phyloP scores from a whole-genome alignment of 1,140 invertebrate species.

The Euschistus heros region DNA sequence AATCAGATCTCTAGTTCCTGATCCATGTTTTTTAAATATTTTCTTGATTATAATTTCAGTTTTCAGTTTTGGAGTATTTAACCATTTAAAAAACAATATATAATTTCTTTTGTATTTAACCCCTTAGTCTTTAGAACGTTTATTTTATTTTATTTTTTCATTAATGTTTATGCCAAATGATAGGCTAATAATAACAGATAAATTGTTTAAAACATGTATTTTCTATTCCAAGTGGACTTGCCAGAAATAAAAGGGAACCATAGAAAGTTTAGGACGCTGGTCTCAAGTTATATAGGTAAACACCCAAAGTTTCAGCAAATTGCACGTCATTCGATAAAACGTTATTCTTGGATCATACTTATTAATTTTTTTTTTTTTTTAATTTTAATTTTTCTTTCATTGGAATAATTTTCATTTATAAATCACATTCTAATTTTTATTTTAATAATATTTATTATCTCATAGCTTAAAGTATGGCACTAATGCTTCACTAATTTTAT shows the following conservation, averaged over 20 bases:
- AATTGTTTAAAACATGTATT: conserved; percentile 15
- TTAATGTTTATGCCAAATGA: neutral
- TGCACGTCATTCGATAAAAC: conserved; percentile 25
- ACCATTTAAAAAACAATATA: too few relatives aligned
- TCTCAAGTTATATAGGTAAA: conserved; percentile 93
- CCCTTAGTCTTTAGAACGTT: too few relatives aligned
- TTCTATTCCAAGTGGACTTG: conserved; percentile 67
- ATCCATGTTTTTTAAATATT: too few relatives aligned
- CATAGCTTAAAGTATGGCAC: conserved; percentile 17
- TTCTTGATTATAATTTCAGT: too few relatives aligned
- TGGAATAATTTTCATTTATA: conserved; percentile 11
- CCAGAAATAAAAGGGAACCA: conserved; percentile 94
- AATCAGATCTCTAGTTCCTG: too few relatives aligned
- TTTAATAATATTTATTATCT: conserved; percentile 2
- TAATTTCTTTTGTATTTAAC: too few relatives aligned
- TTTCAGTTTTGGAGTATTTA: too few relatives aligned
- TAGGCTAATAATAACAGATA: too few relatives aligned
- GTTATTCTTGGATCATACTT: conserved; percentile 18
- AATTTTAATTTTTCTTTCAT: conserved; percentile 10
- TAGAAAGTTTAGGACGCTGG: conserved; percentile 94
- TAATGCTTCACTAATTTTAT: conserved; percentile 24
- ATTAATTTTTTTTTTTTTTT: conserved; percentile 18
- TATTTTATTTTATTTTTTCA: too few relatives aligned
- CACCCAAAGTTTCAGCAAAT: conserved; percentile 21
- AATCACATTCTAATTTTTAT: conserved; percentile 11